Percentiles rank a stretch among this genome's conserved stretches.
phyloP scores from a whole-genome alignment of 1,140 invertebrate genomes.

The Homalodisca vitripennis region DNA sequence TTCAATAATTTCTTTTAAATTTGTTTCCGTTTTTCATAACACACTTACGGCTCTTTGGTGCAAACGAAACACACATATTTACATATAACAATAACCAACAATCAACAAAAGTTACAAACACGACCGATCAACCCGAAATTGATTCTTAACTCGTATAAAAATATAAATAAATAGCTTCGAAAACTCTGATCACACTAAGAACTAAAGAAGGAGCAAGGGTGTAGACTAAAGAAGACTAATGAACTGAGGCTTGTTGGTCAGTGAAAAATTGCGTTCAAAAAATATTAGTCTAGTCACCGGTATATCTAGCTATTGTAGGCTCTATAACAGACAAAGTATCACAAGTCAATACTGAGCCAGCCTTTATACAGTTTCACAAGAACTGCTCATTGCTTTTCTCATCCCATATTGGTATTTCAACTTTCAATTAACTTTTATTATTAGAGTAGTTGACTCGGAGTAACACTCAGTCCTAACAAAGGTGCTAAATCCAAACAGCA shows the following conservation, averaged over 20 bases:
- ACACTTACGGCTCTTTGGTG: background rate
- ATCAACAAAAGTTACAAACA: background rate
- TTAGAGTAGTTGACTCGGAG: too few relatives aligned
- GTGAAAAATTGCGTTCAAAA: background rate
- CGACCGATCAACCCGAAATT: background rate
- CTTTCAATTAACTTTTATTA: too few relatives aligned
- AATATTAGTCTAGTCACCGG: slow-evolving; percentile 2
- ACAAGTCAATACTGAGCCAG: background rate
- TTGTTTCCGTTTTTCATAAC: background rate
- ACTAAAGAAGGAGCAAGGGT: background rate
- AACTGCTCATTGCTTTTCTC: background rate
- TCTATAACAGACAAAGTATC: background rate
- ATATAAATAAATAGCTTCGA: slow-evolving; percentile 7
- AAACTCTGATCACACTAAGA: background rate
- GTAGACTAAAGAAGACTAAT: background rate
- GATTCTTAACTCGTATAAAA: slow-evolving; percentile 1
- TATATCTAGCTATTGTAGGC: background rate
- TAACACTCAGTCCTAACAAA: too few relatives aligned
- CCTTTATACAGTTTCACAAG: background rate
- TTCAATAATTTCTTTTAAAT: slow-evolving; percentile 3
- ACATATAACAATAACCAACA: background rate
- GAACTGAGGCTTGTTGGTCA: too few relatives aligned
- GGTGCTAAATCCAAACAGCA: too few relatives aligned
- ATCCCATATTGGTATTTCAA: background rate
- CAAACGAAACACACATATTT: slow-evolving; percentile 1